These are phyloP conservation scores for Hylomyscus alleni DNA, from an alignment of 2,797 vertebrate species.

Conservation along the genomic window DNA sequence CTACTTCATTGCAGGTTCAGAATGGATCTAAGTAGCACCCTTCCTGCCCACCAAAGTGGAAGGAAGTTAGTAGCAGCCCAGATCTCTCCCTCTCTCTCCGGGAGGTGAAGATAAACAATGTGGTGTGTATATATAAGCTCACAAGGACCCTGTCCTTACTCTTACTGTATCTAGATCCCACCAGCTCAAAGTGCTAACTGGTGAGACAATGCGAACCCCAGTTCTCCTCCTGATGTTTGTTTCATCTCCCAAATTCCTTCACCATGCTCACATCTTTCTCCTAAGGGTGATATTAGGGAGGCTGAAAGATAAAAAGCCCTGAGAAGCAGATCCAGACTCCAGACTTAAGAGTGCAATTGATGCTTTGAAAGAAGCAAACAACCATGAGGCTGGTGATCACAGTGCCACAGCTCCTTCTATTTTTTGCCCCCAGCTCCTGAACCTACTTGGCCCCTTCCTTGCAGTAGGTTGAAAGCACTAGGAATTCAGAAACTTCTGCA, in stretches of 20 bases:
- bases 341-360: neutral
- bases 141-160: neutral
- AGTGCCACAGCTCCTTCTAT: neutral
- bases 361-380: neutral
- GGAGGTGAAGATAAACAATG: too few relatives aligned
- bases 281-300: neutral
- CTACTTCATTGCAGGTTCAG: neutral
- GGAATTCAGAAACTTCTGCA: neutral
- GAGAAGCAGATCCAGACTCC: neutral
- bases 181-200: neutral
- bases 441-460: neutral
- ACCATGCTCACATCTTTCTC: neutral
- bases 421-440: neutral
- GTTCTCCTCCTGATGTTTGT: neutral
- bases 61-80: neutral
- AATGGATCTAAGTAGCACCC: neutral
- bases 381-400: neutral
- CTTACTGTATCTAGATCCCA: neutral
- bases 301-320: neutral
- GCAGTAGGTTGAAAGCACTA: neutral
- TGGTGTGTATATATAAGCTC: neutral
- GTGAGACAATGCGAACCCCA: neutral
- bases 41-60: neutral
- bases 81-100: neutral
- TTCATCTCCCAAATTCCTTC: constrained; percentile 15